Evolutionary conservation across 1,140 invertebrate genomes (phyloP).

Genomic region (Paraescarpia echinospica): DNA sequence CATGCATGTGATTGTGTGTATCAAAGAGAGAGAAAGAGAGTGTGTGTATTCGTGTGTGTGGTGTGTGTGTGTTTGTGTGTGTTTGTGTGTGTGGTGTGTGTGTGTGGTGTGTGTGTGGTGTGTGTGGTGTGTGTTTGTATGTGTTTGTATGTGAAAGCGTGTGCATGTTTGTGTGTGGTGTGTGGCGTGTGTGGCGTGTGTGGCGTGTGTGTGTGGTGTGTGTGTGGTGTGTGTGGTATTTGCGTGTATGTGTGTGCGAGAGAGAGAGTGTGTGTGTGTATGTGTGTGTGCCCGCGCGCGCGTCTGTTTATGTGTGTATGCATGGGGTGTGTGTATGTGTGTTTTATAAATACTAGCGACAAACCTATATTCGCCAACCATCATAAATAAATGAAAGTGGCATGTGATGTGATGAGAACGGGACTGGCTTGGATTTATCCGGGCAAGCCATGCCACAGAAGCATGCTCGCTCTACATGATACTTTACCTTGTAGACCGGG

Average conservation of each 20-base stretch:
- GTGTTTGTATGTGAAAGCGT: not conserved
- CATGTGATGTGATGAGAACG: too few relatives aligned
- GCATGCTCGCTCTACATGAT: not conserved
- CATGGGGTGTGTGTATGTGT: not conserved
- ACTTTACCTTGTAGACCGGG: conserved; percentile 79
- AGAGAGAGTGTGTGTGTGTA: not conserved
- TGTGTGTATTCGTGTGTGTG: not conserved
- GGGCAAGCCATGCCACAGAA: not conserved
- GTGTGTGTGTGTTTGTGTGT: not conserved
- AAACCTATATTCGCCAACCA: not conserved
- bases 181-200: not conserved
- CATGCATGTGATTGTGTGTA: not conserved
- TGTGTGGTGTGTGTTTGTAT: not conserved
- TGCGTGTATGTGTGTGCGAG: not conserved
- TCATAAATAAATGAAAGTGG: not conserved
- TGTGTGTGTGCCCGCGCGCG: not conserved
- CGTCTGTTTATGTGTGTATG: not conserved
- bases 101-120: not conserved
- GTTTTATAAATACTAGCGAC: not conserved
- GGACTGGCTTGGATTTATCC: not conserved
- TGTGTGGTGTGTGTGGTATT: not conserved
- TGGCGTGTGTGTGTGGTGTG: too few relatives aligned
- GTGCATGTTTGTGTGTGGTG: not conserved
- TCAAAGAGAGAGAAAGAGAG: too few relatives aligned
- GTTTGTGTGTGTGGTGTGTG: not conserved